Evolutionary conservation across 2,797 vertebrate species (phyloP), one percentile per base, ranked within the genome.

Genomic region (Sebastes flavidus): DNA sequence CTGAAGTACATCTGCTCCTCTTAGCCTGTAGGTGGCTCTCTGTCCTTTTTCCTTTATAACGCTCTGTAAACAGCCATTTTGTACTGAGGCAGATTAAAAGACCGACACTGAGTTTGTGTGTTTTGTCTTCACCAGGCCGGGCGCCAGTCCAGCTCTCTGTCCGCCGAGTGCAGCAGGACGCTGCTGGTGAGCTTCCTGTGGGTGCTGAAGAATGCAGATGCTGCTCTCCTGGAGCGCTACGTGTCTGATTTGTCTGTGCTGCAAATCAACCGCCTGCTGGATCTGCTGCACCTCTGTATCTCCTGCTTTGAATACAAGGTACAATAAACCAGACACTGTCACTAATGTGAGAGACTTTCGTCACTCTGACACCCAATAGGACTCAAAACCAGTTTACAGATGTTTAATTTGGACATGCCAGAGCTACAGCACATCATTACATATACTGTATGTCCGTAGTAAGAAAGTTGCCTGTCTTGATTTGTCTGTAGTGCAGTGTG

Each of bases 201-300:
- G 97, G 97, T 98, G n/a, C 91, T 98, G 92, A 98, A 97, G 93
- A 98, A 97, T 6, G 96, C 96, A 0, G 97, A 98, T 61, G 94
- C 94, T 0, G 91, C 89, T 9, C 92, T 97, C 70, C 91, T 98
- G 87, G 97, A 98, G 88, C 94, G 92, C 83, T 98, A 97, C 97
- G 91, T 97, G 58, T 95, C 96, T 0, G 97, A 97, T 85, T 95
- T 98, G 83, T 95, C 97, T 6, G 95, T 97, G 2, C 90, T 94
- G 20, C 97, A 98, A 85, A 96, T 98, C 80, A 97, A 96, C 81
- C 96, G 96, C 6, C 94, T 98, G 69, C 89, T 98, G 65, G 97
- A 98, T 84, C 91, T 98, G 60, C 94, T 98, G 49, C 96, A 97
- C 84, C 96, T 98, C 70, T 97, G 96, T 67, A 88, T 98, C 70